Evolutionary conservation across 1,140 invertebrate species (phyloP).

Genomic region (Manduca sexta): DNA sequence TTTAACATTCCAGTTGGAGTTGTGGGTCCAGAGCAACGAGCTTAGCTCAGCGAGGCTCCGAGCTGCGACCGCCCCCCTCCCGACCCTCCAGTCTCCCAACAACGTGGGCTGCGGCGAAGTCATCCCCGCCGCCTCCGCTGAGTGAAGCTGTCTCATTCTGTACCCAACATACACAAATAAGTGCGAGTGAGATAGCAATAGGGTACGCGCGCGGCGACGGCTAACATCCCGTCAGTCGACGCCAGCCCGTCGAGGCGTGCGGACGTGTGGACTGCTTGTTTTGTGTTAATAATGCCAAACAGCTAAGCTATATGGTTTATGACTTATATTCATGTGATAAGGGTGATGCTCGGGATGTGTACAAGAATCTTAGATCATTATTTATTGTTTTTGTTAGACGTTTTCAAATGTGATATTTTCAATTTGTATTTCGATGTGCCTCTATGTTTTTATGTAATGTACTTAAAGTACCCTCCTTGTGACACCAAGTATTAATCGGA

Average conservation of each 20-base stretch:
- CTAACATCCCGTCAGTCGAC: conserved; percentile 22
- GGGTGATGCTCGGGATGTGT: background rate
- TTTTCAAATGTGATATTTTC: background rate
- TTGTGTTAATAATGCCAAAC: background rate
- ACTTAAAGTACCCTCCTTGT: background rate
- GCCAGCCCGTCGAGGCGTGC: conserved; percentile 7
- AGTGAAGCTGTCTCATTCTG: conserved; percentile 38
- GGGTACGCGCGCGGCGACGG: conserved; percentile 24
- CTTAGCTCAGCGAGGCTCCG: conserved; percentile 61
- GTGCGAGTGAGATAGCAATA: conserved; percentile 25
- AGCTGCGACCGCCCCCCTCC: conserved; percentile 20
- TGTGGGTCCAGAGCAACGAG: conserved; percentile 69
- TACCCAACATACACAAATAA: conserved; percentile 27
- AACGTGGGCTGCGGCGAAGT: conserved; percentile 41
- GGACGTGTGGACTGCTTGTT: conserved; percentile 20
- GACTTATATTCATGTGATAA: background rate
- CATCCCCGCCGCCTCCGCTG: conserved; percentile 22
- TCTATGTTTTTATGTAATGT: background rate
- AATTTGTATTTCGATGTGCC: conserved; percentile 2
- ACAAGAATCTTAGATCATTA: background rate
- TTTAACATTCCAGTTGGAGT: conserved; percentile 53
- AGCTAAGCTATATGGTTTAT: background rate
- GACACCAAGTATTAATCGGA: too few relatives aligned
- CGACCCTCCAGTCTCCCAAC: conserved; percentile 20
- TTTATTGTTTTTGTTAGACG: background rate